Percentiles rank a stretch among this genome's conserved stretches.
phyloP scores from a whole-genome alignment of 2,113 vertebrate genomes.

The Mandrillus leucophaeus region DNA sequence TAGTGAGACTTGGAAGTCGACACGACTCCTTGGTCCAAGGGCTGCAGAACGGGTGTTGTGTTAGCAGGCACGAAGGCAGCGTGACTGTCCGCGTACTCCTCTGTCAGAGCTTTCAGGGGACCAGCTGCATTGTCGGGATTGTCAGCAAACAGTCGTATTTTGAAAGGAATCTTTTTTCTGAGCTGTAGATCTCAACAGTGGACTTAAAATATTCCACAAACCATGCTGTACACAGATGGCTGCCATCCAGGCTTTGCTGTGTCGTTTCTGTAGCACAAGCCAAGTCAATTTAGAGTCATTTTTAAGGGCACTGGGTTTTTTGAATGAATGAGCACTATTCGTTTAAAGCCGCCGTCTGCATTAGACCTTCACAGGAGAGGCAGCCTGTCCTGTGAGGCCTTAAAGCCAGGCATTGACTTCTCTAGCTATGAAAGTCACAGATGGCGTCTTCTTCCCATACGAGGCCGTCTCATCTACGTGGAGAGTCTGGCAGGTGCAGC shows the following conservation, averaged over 20 bases:
- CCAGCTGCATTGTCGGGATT: background rate
- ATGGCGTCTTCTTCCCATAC: background rate
- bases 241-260: background rate
- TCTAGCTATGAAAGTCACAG: background rate
- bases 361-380: background rate
- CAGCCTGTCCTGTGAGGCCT: background rate
- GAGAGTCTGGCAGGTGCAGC: no score
- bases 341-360: background rate
- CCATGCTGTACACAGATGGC: background rate
- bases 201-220: background rate
- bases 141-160: background rate
- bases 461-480: background rate
- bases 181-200: background rate
- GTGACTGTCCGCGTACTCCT: fast-evolving
- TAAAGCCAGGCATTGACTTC: background rate
- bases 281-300: background rate
- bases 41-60: background rate
- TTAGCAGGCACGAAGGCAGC: background rate
- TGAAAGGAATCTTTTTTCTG: background rate
- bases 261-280: fast-evolving
- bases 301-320: background rate
- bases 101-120: background rate
- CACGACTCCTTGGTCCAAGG: background rate
- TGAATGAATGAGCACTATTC: background rate
- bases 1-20: background rate